Conservation (phyloP, 2,888 invertebrate species). For the Acrobasis repandana region DNA sequence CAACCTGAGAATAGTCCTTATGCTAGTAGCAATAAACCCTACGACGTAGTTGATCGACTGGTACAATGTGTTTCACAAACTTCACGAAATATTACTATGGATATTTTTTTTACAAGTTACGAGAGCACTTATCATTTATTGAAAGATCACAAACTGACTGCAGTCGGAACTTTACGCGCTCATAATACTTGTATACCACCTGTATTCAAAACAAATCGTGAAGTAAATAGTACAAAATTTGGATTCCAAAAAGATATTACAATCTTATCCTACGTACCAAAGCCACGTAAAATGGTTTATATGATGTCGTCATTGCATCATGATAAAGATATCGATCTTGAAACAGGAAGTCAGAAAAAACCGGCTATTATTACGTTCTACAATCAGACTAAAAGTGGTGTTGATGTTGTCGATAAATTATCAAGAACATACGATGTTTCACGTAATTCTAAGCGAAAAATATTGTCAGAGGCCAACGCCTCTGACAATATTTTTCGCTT, state of each 20-base stretch:
- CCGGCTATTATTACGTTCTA: conserved; percentile 30
- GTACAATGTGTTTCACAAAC: conserved; percentile 31
- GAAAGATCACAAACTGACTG: conserved; percentile 29
- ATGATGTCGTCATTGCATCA: conserved; percentile 3
- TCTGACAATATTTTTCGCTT: conserved; percentile 25
- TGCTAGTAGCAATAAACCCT: conserved; percentile 25
- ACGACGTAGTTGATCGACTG: conserved; percentile 33
- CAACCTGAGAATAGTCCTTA: conserved; percentile 26
- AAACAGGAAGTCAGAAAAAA: conserved; percentile 25
- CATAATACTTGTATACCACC: conserved; percentile 31
- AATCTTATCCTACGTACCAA: conserved; percentile 19
- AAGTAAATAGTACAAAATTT: conserved; percentile 25
- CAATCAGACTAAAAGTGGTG: conserved; percentile 29
- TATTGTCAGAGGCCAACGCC: too few relatives aligned
- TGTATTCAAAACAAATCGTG: conserved; percentile 26
- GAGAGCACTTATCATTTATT: conserved; percentile 29
- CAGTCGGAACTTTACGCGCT: conserved; percentile 32
- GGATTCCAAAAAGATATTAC: conserved; percentile 34
- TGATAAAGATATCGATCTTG: conserved; percentile 1
- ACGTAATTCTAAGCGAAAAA: conserved; percentile 26
- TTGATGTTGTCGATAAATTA: conserved; percentile 25
- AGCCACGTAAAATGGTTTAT: conserved; percentile 1
- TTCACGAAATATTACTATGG: conserved; percentile 32
- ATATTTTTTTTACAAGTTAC: conserved; percentile 35
- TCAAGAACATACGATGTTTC: conserved; percentile 28